Conservation (phyloP, 2,888 invertebrate genomes). For the Myopa tessellatipennis region DNA sequence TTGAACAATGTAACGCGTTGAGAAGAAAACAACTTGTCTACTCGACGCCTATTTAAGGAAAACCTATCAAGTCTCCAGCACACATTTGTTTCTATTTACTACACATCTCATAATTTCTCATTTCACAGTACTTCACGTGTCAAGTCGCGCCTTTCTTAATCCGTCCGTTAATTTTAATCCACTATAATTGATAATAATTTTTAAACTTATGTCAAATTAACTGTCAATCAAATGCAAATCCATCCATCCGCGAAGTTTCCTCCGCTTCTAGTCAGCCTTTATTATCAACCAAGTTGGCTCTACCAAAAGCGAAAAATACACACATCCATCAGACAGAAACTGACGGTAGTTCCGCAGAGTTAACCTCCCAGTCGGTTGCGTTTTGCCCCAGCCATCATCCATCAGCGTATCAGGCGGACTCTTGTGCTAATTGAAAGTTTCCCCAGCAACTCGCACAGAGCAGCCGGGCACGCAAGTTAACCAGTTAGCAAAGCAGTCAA, state of each 20-base stretch:
- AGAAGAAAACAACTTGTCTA: too few relatives aligned
- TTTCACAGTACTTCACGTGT: too few relatives aligned
- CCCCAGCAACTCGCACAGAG: background rate
- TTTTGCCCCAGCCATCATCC: slow-evolving; percentile 19
- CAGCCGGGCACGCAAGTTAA: background rate
- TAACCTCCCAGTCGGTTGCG: slow-evolving; percentile 29
- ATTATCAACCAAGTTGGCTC: background rate
- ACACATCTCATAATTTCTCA: too few relatives aligned
- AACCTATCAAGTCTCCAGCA: too few relatives aligned
- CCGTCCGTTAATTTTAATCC: too few relatives aligned
- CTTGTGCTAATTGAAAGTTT: slow-evolving; percentile 35
- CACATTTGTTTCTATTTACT: too few relatives aligned
- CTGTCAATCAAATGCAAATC: slow-evolving; percentile 12
- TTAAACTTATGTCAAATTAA: slow-evolving; percentile 22
- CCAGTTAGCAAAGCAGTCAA: background rate
- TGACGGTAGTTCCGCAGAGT: slow-evolving; percentile 30
- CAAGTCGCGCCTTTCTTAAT: too few relatives aligned
- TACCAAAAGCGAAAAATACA: background rate
- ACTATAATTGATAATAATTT: slow-evolving; percentile 17
- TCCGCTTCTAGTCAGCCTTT: background rate
- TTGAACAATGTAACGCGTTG: too few relatives aligned
- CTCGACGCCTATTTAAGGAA: too few relatives aligned
- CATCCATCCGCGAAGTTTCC: background rate
- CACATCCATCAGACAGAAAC: slow-evolving; percentile 32
- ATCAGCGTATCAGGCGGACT: slow-evolving; percentile 9